Evolutionary conservation across 2,888 invertebrate species (phyloP).

Genomic region (Clusia tigrina): DNA sequence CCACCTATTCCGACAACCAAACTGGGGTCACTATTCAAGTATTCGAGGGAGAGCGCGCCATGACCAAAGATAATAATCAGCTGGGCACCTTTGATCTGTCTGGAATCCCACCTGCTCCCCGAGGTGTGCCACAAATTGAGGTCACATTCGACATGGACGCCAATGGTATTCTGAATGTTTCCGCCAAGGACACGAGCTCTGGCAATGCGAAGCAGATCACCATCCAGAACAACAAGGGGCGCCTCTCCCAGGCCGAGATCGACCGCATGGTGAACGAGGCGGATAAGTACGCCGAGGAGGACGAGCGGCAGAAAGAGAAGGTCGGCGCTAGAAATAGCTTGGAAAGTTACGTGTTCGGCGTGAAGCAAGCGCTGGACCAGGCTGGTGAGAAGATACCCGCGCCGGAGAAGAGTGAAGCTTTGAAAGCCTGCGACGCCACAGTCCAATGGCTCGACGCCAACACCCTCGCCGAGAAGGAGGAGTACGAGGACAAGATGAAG

Average conservation of each 20-base stretch:
- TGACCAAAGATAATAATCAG: conserved; percentile 94
- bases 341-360: conserved; percentile 74
- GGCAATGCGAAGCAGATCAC: conserved; percentile 79
- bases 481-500: conserved; percentile 69
- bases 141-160: conserved; percentile 86
- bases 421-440: conserved; percentile 71
- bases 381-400: conserved; percentile 68
- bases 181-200: conserved; percentile 75
- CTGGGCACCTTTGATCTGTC: conserved; percentile 95
- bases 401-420: conserved; percentile 74
- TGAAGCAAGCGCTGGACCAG: conserved; percentile 75
- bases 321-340: conserved; percentile 76
- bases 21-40: conserved; percentile 78
- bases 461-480: conserved; percentile 77
- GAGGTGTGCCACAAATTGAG: conserved; percentile 86
- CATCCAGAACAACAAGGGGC: conserved; percentile 84
- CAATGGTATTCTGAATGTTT: conserved; percentile 93
- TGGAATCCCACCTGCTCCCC: conserved; percentile 94
- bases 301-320: conserved; percentile 73
- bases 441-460: conserved; percentile 80
- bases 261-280: conserved; percentile 81
- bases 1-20: conserved; percentile 84
- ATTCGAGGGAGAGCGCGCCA: conserved; percentile 81
- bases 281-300: conserved; percentile 77
- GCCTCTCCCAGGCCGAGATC: conserved; percentile 82